Percentiles rank a stretch among this genome's conserved stretches.
These are phyloP conservation scores for Ochotona princeps DNA, from an alignment of 2,113 vertebrate genomes.

Conservation along the genomic window DNA sequence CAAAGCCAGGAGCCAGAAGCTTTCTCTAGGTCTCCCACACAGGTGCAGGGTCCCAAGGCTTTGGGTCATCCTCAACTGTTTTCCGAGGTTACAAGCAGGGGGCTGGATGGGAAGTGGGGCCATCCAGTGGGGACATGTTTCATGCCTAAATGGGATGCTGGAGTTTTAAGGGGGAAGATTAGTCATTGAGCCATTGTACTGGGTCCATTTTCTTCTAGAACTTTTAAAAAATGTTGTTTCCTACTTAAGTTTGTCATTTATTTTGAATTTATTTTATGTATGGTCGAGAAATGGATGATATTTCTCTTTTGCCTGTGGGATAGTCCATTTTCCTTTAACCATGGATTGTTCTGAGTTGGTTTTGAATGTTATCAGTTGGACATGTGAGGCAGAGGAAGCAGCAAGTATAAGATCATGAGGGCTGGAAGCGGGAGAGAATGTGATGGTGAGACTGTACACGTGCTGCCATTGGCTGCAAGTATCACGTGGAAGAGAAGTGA, in stretches of 20 bases:
- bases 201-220: background rate
- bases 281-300: background rate
- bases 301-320: background rate
- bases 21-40: no score
- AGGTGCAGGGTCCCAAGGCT: no score
- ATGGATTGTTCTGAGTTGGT: background rate
- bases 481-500: background rate
- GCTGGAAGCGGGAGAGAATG: background rate
- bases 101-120: no score
- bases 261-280: background rate
- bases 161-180: no score
- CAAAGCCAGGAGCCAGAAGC: no score
- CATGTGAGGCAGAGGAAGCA: background rate
- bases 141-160: no score
- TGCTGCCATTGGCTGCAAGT: background rate
- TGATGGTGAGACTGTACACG: accelerated
- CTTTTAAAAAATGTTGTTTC: background rate
- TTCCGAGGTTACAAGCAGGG: no score
- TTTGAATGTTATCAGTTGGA: background rate
- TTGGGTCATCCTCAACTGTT: no score
- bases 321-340: background rate
- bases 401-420: background rate
- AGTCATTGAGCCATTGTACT: no score
- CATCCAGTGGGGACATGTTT: no score
- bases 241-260: background rate